Base-by-base conservation (phyloP, 2,888 invertebrate genomes). In the Copidosoma aretas region DNA sequence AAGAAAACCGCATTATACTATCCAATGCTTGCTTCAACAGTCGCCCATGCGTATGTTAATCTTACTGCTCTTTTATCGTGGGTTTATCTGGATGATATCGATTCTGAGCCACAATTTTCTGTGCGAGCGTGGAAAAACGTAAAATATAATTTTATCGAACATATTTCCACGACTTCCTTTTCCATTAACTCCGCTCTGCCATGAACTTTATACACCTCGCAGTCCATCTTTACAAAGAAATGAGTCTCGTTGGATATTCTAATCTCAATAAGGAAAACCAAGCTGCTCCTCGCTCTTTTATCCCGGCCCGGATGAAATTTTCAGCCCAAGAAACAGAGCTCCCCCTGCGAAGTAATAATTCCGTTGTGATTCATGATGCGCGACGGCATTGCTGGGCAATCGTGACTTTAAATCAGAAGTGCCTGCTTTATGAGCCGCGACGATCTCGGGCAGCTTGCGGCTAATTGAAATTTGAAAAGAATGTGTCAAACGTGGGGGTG, bases 1-100 rank as follows among this genome's bases (percentile, higher is more conserved):
- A 80, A 76, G 79, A 78, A 79, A 81, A 79, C 75, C 75, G 78
- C 79, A 80, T 80, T 80, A 80, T 77, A 80, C 79, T 79, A 80
- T 81, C 80, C 76, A 79, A 80, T 78, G 80, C 79, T 80, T 76
- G 77, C 75, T n/a, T n/a, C n/a, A n/a, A 32, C 32, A 5, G 32
- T 32, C 8, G 8, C 32, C 32, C 32, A 32, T 32, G 8, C 32
- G 8, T 32, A 32, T 32, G 32, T 32, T 32, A 32, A 32, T 32
- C 32, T 32, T 32, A 32, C 3, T 32, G 32, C 32, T 32, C 8
- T 32, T 32, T 32, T 32, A 32, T 32, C 4, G n/a, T n/a, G 8
- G 32, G 8, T 32, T 32, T 32, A 8, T 32, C 32, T 32, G 32
- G 8, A 32, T 5, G 32, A 5, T 8, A 32, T 32, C 32, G 32